Percentiles rank a stretch among this genome's conserved stretches.
Conservation (phyloP, 2,113 vertebrate genomes). For the Malurus melanocephalus region DNA sequence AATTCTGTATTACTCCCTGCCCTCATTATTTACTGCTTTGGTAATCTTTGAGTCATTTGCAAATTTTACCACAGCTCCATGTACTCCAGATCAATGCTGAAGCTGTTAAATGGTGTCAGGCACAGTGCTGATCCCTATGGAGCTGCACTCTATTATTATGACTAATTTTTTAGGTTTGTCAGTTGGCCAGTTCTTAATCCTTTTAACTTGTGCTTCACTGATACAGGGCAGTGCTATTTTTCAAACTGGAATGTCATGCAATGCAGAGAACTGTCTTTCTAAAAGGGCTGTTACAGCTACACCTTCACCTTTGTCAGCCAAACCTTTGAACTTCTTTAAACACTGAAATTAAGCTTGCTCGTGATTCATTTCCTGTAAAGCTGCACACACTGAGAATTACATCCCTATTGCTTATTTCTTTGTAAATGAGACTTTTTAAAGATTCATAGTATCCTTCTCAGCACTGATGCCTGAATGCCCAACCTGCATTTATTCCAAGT, state of each 20-base stretch:
- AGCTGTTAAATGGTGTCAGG: conserved; percentile 47
- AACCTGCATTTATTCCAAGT: not conserved
- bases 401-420: not conserved
- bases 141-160: conserved; percentile 34
- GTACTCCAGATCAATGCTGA: conserved; percentile 26
- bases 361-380: not conserved
- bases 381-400: not conserved
- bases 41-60: conserved; percentile 27
- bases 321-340: conserved; percentile 21
- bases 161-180: conserved; percentile 50
- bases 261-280: not conserved
- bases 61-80: conserved; percentile 26
- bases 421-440: not conserved
- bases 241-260: not conserved
- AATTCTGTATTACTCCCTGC: not conserved
- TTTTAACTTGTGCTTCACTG: conserved; percentile 21
- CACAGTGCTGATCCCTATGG: conserved; percentile 19
- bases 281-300: not conserved
- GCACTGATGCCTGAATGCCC: not conserved
- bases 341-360: not conserved
- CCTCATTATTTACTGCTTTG: conserved; percentile 19
- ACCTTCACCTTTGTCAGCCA: conserved; percentile 5
- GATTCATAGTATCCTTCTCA: not conserved
- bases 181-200: conserved; percentile 32
- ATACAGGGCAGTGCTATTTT: conserved; percentile 17